Percentiles rank a stretch among this genome's conserved stretches.
These are phyloP conservation scores for Gonioctena quinquepunctata DNA, from an alignment of 1,140 invertebrate species.

Conservation along the genomic window DNA sequence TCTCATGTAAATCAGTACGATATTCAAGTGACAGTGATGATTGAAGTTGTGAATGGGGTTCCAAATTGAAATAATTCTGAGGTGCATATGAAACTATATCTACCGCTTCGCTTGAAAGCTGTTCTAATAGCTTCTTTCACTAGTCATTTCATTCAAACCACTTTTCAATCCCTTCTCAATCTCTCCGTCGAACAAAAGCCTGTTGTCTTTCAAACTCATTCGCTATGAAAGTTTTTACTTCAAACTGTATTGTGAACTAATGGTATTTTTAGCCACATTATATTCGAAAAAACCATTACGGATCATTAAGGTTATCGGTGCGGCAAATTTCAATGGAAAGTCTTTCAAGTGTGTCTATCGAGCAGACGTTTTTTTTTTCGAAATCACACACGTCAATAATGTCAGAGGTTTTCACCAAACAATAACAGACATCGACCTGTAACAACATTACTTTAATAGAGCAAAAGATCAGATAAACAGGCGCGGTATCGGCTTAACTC, in stretches of 20 bases:
- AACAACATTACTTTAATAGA: conserved; percentile 19
- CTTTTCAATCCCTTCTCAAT: neutral
- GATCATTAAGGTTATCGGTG: conserved; percentile 10
- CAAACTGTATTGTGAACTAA: conserved; percentile 7
- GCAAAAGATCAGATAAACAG: conserved; percentile 19
- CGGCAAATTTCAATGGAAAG: conserved; percentile 13
- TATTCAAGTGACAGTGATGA: no score
- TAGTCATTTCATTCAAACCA: no score
- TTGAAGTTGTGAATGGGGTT: no score
- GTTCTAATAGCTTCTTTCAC: no score
- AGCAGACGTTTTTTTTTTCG: conserved; percentile 13
- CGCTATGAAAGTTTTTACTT: neutral
- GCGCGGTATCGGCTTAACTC: conserved; percentile 16
- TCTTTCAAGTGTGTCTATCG: conserved; percentile 12
- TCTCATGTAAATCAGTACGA: no score
- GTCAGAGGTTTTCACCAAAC: conserved; percentile 12
- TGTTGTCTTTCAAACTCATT: neutral
- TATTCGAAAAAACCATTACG: conserved; percentile 6
- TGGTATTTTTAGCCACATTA: conserved; percentile 3
- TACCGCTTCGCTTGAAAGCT: no score
- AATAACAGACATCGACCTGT: conserved; percentile 12
- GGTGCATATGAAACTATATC: no score
- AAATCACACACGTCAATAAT: conserved; percentile 17
- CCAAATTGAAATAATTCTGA: no score
- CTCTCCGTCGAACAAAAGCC: neutral